Evolutionary conservation across 1,140 invertebrate species (phyloP).

Genomic region (Phymastichus coffea): DNA sequence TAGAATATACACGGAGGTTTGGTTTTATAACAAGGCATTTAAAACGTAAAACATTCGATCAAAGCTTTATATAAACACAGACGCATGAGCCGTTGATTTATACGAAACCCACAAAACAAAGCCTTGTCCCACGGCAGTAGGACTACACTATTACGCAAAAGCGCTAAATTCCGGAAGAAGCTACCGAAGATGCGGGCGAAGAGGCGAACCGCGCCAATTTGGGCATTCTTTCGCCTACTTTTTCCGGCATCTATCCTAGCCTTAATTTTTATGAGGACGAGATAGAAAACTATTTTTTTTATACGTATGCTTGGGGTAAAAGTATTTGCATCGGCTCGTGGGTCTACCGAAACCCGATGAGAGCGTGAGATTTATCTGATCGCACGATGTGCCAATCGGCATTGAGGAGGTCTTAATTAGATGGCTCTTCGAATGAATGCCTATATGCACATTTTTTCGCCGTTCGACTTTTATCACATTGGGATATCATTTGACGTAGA

Average conservation of each 20-base stretch:
- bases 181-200: no score
- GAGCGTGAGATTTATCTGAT: slow-evolving; percentile 24
- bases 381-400: no score
- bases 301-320: no score
- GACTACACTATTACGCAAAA: no score
- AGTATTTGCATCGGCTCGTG: neutral
- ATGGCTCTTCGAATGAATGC: neutral
- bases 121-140: no score
- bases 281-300: no score
- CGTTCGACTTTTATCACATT: no score
- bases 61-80: no score
- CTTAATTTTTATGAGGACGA: slow-evolving; percentile 25
- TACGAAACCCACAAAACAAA: no score
- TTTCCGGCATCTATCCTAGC: neutral
- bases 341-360: neutral
- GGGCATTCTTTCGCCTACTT: slow-evolving; percentile 10
- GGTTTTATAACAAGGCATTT: slow-evolving; percentile 59
- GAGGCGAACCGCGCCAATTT: slow-evolving; percentile 22
- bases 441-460: no score
- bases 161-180: slow-evolving; percentile 28
- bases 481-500: no score
- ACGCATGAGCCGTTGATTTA: slow-evolving; percentile 58
- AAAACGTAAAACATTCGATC: slow-evolving; percentile 57
- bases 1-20: slow-evolving; percentile 56
- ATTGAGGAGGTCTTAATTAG: slow-evolving; percentile 24